Percentiles rank a stretch among this genome's conserved stretches.
These are phyloP conservation scores for Forbesichthys agassizii DNA, from an alignment of 2,113 vertebrate genomes.

Conservation along the genomic window DNA sequence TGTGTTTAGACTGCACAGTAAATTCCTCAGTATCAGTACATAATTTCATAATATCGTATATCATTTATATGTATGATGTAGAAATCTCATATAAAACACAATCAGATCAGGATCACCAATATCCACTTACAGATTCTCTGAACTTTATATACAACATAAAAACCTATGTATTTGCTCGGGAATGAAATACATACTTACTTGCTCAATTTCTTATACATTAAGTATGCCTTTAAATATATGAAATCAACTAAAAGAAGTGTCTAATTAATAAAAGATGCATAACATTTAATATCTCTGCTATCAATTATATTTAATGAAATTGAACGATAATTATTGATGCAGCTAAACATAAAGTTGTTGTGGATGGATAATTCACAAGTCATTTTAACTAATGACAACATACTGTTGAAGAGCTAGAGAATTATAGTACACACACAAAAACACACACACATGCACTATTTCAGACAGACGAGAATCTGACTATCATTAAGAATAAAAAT, in stretches of 20 bases:
- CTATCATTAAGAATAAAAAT: not conserved
- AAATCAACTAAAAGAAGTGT: not conserved
- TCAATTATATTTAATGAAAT: not conserved
- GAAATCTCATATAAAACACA: not conserved
- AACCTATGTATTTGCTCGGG: too few species aligned
- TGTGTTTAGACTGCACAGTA: not conserved
- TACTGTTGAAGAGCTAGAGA: not conserved
- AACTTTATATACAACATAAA: not conserved
- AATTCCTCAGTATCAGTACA: not conserved
- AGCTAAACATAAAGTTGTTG: not conserved
- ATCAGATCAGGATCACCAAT: not conserved
- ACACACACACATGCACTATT: too few species aligned
- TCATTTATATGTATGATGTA: not conserved
- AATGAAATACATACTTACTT: not conserved
- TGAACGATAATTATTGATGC: not conserved
- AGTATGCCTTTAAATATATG: not conserved
- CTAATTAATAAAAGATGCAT: not conserved
- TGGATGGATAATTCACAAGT: not conserved
- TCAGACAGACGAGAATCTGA: not conserved
- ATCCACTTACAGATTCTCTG: not conserved
- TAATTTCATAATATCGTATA: not conserved
- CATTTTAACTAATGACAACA: not conserved
- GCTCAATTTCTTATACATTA: not conserved
- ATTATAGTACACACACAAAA: not conserved
- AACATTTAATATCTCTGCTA: not conserved